phyloP scores from a whole-genome alignment of 2,113 vertebrate genomes.

The Pyrgilauda ruficollis region DNA sequence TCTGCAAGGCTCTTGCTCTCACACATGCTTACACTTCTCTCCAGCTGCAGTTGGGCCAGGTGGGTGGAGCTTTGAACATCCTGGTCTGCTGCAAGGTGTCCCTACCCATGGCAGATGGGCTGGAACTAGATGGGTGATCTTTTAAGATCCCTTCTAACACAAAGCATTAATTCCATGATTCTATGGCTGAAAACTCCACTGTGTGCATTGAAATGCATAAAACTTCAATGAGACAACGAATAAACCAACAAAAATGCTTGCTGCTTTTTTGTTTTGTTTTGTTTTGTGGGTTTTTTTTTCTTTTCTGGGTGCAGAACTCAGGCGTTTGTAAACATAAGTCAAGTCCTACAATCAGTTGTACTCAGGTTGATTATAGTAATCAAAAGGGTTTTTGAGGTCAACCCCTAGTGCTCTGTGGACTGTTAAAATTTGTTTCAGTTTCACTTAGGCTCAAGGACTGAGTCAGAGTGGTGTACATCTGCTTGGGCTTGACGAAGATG shows the following conservation, averaged over 20 bases:
- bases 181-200: neutral
- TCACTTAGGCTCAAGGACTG: neutral
- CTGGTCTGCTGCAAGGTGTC: neutral
- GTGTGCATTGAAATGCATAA: neutral
- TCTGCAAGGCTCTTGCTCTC: neutral
- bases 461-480: neutral
- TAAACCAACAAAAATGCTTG: neutral
- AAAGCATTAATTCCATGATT: neutral
- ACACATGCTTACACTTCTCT: neutral
- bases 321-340: neutral
- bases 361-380: neutral
- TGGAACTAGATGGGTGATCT: neutral
- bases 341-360: neutral
- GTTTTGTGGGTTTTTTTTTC: too few relatives aligned
- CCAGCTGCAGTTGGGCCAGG: neutral
- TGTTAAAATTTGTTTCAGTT: neutral
- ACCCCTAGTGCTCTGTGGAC: neutral
- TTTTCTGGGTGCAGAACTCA: neutral
- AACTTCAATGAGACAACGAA: neutral
- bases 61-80: neutral
- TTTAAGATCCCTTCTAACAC: neutral
- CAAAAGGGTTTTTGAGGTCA: neutral
- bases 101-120: neutral
- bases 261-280: neutral
- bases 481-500: neutral